Evolutionary conservation across 2,113 vertebrate genomes (phyloP), one percentile per base, ranked within the genome.

Genomic region (Dermatemys mawii): DNA sequence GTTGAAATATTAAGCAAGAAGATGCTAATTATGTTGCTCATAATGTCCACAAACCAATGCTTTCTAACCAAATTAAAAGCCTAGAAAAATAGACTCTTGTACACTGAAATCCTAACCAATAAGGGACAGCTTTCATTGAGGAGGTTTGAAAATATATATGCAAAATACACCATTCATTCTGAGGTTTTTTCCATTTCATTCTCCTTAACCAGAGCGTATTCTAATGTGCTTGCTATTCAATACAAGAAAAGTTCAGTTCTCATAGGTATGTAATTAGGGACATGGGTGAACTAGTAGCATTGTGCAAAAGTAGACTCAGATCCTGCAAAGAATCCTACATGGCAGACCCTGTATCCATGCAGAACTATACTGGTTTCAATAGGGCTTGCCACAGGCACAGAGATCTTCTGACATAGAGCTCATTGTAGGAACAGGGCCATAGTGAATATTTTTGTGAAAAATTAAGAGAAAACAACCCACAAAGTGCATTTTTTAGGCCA

Each of bases 71-170:
- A 88, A 57, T 9, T 5, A 75, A 84, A 70, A 81, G 27, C 53
- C 83, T 78, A 67, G 53, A 21, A 10, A 78, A 94, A 6, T 0
- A 83, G 54, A 3, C 24, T 0, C 0, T 50, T 16, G 70, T 54
- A 22, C 14, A 55, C 60, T 85, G 60, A 54, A 22, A 26, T 75
- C 27, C 53, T 8, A 5, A 1, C 14, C 19, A 10, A 70, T 38
- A 54, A 51, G 44, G 35, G 32, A 57, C 24, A 41, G n/a, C 48
- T 14, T 38, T 73, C 63, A 63, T 53, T n/a, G 60, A 46, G 0
- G 0, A 44, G 14, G 54, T 9, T 0, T 0, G 0, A 24, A 70
- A 57, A 22, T 75, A 57, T 79, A 84, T 0, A 0, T 46, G 26
- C n/a, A 73, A 13, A 8, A 1, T 1, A 48, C 67, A 2, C 1